These are phyloP conservation scores for Synodontis membranacea DNA, from an alignment of 2,113 vertebrate species.

Conservation along the genomic window DNA sequence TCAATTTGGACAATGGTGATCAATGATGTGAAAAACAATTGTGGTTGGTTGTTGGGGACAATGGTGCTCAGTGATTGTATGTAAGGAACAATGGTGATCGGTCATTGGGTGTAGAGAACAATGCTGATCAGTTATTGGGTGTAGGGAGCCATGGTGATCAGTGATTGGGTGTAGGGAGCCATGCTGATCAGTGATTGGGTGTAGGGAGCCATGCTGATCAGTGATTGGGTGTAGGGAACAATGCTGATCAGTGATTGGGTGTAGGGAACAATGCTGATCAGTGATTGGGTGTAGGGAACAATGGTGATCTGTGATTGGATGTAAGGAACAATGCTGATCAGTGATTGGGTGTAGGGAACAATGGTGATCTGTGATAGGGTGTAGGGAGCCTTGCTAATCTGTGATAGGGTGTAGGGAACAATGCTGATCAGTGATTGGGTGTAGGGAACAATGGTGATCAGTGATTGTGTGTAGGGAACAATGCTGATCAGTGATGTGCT, in stretches of 20 bases:
- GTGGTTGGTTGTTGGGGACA: too few species aligned
- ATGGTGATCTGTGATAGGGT: neutral
- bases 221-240: neutral
- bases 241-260: too few species aligned
- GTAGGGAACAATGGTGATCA: neutral
- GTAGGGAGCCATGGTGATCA: neutral
- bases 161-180: neutral
- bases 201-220: neutral
- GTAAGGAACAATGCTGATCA: neutral
- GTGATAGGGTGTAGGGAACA: too few species aligned
- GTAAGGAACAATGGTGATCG: neutral
- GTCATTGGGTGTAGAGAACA: neutral
- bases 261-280: neutral
- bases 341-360: neutral
- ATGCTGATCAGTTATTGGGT: neutral
- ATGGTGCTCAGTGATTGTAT: neutral
- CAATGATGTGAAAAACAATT: neutral
- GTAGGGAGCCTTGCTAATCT: too few species aligned
- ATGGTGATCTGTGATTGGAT: neutral
- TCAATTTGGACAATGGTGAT: too few species aligned
- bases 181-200: neutral
- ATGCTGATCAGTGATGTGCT: neutral
- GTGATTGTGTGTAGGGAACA: neutral
- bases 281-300: neutral
- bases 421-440: neutral